These are phyloP conservation scores for Apostichopus californicus DNA, from an alignment of 35 echinoderm and acorn worm species.

Conservation along the genomic window DNA sequence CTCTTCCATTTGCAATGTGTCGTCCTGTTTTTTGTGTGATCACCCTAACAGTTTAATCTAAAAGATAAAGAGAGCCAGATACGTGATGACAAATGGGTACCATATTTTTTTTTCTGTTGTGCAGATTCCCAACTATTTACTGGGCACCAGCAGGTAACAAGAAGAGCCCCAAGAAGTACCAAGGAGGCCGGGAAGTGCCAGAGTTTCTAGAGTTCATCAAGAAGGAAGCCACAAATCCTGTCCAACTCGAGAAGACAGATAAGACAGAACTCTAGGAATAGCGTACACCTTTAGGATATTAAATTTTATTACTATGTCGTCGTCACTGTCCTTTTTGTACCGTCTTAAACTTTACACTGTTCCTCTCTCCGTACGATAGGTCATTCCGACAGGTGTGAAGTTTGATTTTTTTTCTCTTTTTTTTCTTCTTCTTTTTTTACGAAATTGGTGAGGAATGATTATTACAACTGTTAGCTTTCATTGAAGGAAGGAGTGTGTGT, in stretches of 20 bases:
- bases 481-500: background rate
- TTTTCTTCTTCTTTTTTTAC: background rate
- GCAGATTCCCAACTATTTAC: conserved; percentile 94
- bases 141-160: conserved; percentile 79
- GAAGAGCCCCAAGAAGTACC: conserved; percentile 83
- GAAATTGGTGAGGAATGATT: background rate
- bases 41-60: no score
- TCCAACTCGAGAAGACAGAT: conserved; percentile 51
- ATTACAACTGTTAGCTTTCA: background rate
- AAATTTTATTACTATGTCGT: background rate
- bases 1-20: no score
- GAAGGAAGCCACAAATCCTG: conserved; percentile 81
- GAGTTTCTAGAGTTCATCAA: conserved; percentile 92
- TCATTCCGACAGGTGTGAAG: background rate
- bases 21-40: no score
- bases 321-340: background rate
- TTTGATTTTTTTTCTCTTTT: background rate
- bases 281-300: background rate
- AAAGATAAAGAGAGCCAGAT: no score
- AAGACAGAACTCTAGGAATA: conserved; percentile 56
- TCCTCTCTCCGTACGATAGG: conserved; percentile 4
- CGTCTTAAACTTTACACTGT: background rate
- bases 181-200: conserved; percentile 86
- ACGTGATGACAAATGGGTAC: no score
- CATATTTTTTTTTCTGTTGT: background rate